Conservation (phyloP, 2,888 invertebrate genomes). For the Yponomeuta sedellus region DNA sequence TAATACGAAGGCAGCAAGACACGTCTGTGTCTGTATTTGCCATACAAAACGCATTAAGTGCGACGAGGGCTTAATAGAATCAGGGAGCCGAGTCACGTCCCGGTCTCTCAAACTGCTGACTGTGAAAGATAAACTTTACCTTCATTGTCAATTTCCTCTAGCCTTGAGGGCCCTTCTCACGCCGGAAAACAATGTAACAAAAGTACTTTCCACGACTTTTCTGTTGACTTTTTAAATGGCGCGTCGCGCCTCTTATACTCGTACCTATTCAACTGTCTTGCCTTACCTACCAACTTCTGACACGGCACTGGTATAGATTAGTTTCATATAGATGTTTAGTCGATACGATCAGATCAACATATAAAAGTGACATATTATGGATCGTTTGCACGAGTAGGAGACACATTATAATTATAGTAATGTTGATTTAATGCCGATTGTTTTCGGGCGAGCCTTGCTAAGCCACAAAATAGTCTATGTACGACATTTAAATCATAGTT, state of each 20-base stretch:
- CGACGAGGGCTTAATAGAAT: conserved; percentile 35
- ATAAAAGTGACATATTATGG: too few species aligned
- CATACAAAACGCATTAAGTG: neutral
- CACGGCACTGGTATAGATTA: neutral
- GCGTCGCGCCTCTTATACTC: conserved; percentile 37
- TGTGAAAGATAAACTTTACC: conserved; percentile 70
- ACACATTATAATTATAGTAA: neutral
- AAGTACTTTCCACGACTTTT: conserved; percentile 57
- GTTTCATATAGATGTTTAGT: neutral
- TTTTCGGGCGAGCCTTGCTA: neutral
- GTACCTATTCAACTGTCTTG: neutral
- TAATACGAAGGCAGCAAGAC: neutral
- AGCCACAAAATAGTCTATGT: neutral
- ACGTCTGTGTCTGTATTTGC: neutral
- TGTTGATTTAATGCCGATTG: neutral
- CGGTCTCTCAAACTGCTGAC: conserved; percentile 64
- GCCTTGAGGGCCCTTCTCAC: conserved; percentile 55
- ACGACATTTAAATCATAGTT: neutral
- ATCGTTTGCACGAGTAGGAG: too few species aligned
- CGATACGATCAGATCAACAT: too few species aligned
- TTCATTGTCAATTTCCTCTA: conserved; percentile 72
- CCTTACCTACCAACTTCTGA: neutral
- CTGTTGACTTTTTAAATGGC: conserved; percentile 63
- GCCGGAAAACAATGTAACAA: conserved; percentile 66
- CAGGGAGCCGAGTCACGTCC: conserved; percentile 65